Base-by-base conservation (phyloP, 2,113 vertebrate genomes). In the Tachysurus vachellii region DNA sequence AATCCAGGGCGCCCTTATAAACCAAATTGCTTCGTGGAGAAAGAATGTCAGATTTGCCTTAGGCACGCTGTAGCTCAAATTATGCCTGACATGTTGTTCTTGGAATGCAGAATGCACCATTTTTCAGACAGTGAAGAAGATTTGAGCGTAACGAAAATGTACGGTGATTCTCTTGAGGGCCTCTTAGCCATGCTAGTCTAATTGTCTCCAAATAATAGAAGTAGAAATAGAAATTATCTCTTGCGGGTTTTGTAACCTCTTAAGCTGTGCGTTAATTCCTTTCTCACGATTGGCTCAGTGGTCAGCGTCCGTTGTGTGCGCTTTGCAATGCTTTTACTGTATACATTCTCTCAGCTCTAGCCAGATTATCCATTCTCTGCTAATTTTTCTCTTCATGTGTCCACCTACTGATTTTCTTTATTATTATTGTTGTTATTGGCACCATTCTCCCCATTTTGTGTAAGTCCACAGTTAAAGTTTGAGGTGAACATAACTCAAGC, bases 21-120 rank as follows among this genome's bases (percentile, higher is more conserved):
- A 83, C 54, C 80, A 81, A 66, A 85, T 88, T 79, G 50, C 86
- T 87, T 84, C 70, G 82, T 44, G 53, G 70, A 80, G 79, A 71
- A 54, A 75, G 82, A 87, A 80, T 85, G 71, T 85, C 54, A 73
- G 79, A 83, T 87, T 83, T 56, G 81, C 81, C 59, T 68, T 23
- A 54, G 86, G 81, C 71, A 54, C 13, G n/a, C 31, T 57, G 85
- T n/a, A 57, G 50, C 86, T 77, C 42, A n/a, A 77, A 77, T 56
- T 54, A 64, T 42, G 28, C 36, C 85, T 86, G 64, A 61, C 79
- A 19, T 56, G 56, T 54, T 31, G 66, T 81, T 82, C 85, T 61
- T 56, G 71, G 56, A 75, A 83, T 66, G 57, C 86, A 64, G 44
- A 64, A 6, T 2, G 8, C 73, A 36, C 31, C 59, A 19, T 73